Conservation (phyloP, 2,113 vertebrate species). For the Aldabrachelys gigantea region DNA sequence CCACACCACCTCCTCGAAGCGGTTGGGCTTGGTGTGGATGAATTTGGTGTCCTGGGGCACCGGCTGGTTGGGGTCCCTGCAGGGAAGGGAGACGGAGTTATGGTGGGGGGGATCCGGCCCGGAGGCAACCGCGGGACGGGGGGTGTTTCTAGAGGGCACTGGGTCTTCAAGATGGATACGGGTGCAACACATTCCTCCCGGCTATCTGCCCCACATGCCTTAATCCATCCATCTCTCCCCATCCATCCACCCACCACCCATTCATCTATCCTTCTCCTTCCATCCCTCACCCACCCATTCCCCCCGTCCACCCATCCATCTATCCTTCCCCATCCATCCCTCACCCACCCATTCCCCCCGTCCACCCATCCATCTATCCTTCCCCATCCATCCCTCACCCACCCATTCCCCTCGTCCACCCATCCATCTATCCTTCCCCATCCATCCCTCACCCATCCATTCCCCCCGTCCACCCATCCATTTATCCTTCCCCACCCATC, state of each 20-base stretch:
- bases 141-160: not conserved
- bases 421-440: no score
- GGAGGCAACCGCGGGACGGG: not conserved
- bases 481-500: no score
- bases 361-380: not conserved
- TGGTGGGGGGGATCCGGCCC: not conserved
- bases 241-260: not conserved
- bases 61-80: slow-evolving; percentile 91
- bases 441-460: not conserved
- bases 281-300: no score
- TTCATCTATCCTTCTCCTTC: not conserved
- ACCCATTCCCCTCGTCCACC: not conserved
- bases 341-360: not conserved
- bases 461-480: not conserved
- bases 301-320: not conserved
- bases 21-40: slow-evolving; percentile 95
- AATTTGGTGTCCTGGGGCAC: slow-evolving; percentile 96
- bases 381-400: not conserved
- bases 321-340: not conserved
- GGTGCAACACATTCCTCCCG: not conserved
- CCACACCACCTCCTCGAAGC: slow-evolving; percentile 95
- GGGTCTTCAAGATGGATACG: not conserved
- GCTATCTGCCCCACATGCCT: not conserved
- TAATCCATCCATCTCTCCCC: not conserved
- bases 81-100: not conserved